A percentile compares a stretch with the other conserved stretches of the same genome.
These are phyloP conservation scores for Eupithecia subumbrata DNA, from an alignment of 2,888 invertebrate genomes.

Conservation along the genomic window DNA sequence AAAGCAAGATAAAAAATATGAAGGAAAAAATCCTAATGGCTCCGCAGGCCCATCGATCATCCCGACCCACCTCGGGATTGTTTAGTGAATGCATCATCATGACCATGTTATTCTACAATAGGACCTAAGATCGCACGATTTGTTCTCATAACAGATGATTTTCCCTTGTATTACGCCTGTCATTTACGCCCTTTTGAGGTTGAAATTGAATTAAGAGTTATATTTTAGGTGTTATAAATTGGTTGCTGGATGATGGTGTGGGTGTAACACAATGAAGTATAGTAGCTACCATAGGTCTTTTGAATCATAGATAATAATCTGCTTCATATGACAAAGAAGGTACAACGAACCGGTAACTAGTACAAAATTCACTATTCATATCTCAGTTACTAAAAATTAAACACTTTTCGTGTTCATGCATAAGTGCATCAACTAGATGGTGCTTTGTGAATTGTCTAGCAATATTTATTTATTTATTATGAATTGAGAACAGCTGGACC, in stretches of 20 bases:
- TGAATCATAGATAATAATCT: slow-evolving; percentile 1
- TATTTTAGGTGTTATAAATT: slow-evolving; percentile 26
- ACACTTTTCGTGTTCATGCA: background rate
- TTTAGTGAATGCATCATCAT: slow-evolving; percentile 46
- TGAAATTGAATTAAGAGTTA: slow-evolving; percentile 23
- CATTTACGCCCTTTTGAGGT: slow-evolving; percentile 11
- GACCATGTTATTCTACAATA: slow-evolving; percentile 43
- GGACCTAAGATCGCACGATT: slow-evolving; percentile 33
- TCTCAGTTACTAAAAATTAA: background rate
- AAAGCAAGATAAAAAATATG: slow-evolving; percentile 47
- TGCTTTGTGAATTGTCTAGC: no score
- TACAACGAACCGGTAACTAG: background rate
- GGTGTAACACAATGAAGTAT: background rate
- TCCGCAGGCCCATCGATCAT: slow-evolving; percentile 60
- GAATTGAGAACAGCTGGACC: background rate
- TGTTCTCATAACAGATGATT: slow-evolving; percentile 15
- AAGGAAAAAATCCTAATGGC: slow-evolving; percentile 56
- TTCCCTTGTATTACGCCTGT: slow-evolving; percentile 6
- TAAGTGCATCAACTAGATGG: background rate
- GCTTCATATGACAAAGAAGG: background rate
- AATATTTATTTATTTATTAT: no score
- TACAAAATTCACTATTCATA: background rate
- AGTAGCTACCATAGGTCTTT: background rate
- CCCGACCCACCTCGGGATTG: slow-evolving; percentile 52
- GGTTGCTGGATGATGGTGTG: slow-evolving; percentile 5